Evolutionary conservation across 2,797 vertebrate species (phyloP).

Genomic region (Notoglanidium macrostoma): DNA sequence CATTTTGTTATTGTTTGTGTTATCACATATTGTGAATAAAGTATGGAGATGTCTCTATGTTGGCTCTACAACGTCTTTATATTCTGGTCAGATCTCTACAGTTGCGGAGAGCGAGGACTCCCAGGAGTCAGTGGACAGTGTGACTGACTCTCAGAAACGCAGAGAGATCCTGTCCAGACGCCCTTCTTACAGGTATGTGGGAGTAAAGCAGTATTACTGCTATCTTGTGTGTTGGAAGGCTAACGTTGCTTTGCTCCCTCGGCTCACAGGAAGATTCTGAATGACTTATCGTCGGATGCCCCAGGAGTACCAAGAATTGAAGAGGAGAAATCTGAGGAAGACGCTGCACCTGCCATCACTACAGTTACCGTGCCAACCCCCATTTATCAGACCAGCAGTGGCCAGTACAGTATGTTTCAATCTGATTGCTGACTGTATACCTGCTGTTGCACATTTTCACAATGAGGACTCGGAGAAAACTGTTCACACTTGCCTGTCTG

Average conservation of each 20-base stretch:
- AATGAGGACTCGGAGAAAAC: neutral
- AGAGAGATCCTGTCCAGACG: conserved; percentile 97
- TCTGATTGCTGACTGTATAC: neutral
- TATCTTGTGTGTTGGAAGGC: neutral
- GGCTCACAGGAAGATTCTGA: conserved; percentile 90
- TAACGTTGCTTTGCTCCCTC: neutral
- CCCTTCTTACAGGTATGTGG: conserved; percentile 90
- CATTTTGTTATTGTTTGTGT: neutral
- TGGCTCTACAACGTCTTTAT: neutral
- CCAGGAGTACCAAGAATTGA: conserved; percentile 96
- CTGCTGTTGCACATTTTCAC: neutral
- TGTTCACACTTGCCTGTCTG: neutral
- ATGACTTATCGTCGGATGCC: conserved; percentile 95
- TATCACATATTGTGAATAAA: neutral
- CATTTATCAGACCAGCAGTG: conserved; percentile 99
- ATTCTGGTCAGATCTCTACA: conserved; percentile 86
- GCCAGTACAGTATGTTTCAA: conserved; percentile 92
- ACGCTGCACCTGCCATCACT: conserved; percentile 90
- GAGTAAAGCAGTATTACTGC: too few species aligned
- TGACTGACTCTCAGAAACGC: conserved; percentile 97
- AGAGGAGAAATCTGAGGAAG: conserved; percentile 98
- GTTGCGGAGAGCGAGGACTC: conserved; percentile 98
- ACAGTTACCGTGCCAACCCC: conserved; percentile 98
- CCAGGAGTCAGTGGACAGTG: conserved; percentile 98
- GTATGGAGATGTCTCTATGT: too few species aligned